These are phyloP conservation scores for Reinhardtius hippoglossoides DNA, from an alignment of 2,113 vertebrate species.

Conservation along the genomic window DNA sequence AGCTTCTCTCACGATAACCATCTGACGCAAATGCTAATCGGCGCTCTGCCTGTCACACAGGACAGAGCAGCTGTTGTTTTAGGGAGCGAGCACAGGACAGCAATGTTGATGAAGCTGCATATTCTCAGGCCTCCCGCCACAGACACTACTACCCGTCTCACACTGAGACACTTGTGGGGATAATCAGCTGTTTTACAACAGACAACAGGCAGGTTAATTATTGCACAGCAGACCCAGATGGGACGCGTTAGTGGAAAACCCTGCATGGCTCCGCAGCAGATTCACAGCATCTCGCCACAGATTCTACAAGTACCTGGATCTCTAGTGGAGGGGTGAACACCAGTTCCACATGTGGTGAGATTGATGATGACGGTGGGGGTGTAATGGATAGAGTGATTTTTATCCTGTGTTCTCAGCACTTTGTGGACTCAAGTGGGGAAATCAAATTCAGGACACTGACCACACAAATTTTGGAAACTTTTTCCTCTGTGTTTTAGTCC, in stretches of 20 bases:
- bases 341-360: neutral
- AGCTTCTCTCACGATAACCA: constrained; percentile 26
- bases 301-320: neutral
- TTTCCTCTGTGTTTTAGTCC: too few species aligned
- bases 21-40: constrained; percentile 42
- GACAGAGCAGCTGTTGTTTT: constrained; percentile 53
- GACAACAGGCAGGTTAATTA: constrained; percentile 18
- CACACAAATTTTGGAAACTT: neutral
- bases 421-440: too few species aligned
- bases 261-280: neutral
- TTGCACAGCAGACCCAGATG: constrained; percentile 4
- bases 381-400: neutral
- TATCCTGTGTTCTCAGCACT: too few species aligned
- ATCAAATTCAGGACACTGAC: too few species aligned
- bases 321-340: neutral
- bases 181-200: constrained; percentile 42
- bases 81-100: constrained; percentile 13
- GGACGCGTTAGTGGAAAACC: neutral
- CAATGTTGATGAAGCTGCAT: constrained; percentile 33
- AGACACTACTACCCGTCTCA: constrained; percentile 28
- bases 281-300: neutral
- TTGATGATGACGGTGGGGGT: neutral
- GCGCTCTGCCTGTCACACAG: constrained; percentile 25
- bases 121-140: constrained; percentile 15
- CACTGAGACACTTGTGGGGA: constrained; percentile 6